A percentile compares a stretch with the other conserved stretches of the same genome.
These are phyloP conservation scores for Drosophila ezoana DNA, from an alignment of 2,888 invertebrate genomes.

Conservation along the genomic window DNA sequence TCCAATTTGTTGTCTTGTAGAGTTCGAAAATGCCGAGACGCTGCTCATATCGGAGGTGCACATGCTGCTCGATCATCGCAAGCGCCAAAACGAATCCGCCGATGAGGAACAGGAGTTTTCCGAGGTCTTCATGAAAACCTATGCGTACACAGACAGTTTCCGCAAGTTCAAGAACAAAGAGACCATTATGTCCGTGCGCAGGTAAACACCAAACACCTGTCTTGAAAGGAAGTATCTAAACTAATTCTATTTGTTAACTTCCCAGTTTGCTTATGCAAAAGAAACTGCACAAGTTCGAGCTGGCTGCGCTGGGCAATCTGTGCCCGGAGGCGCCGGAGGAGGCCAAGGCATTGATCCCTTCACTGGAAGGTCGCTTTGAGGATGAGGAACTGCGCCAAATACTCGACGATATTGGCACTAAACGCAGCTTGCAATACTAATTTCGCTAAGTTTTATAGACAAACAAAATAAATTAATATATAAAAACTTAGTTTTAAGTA, in stretches of 20 bases:
- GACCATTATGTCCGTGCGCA: conserved; percentile 97
- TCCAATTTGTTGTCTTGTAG: conserved; percentile 85
- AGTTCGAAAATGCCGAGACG: conserved; percentile 99
- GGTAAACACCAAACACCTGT: conserved; percentile 86
- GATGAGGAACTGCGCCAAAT: conserved; percentile 99
- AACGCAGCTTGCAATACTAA: conserved; percentile 98
- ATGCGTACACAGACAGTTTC: conserved; percentile 97
- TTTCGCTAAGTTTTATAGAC: neutral
- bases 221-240: neutral
- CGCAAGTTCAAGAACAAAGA: conserved; percentile 99
- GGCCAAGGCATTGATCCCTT: conserved; percentile 98
- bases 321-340: conserved; percentile 99
- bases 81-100: conserved; percentile 98
- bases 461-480: conserved; percentile 2
- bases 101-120: conserved; percentile 99
- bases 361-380: conserved; percentile 98
- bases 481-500: conserved; percentile 12
- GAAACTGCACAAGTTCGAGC: conserved; percentile 98
- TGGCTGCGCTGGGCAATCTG: conserved; percentile 98
- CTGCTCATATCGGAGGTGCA: conserved; percentile 97
- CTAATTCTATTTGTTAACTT: conserved; percentile 75
- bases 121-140: conserved; percentile 98
- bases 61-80: conserved; percentile 98
- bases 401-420: conserved; percentile 98
- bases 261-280: conserved; percentile 95